Evolutionary conservation across 2,888 invertebrate genomes (phyloP), one percentile per base, ranked within the genome.

Genomic region (Petrolisthes manimaculis): DNA sequence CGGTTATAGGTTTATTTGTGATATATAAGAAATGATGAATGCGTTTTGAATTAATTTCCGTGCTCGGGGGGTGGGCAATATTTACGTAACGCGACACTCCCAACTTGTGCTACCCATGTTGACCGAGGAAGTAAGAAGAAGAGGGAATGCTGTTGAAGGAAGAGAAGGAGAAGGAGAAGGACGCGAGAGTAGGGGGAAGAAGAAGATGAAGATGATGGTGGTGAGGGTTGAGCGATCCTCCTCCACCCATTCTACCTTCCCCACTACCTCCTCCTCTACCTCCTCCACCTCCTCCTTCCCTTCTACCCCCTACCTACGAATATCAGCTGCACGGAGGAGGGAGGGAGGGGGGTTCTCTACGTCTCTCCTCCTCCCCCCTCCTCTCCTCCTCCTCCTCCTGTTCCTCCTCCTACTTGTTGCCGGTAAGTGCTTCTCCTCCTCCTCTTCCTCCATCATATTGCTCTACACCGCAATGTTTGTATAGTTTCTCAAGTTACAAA

Each of bases 391-490:
- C 55, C 78, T 79, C 4, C 78, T 55, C 55, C 78, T 79, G 55
- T 55, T 83, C 75, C 24, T 71, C 4, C 54, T 83, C 37, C 83
- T 83, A 83, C 83, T 83, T 83, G 83, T 83, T 83, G 83, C 75
- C 74, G 83, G 83, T 83, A 74, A 83, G 83, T 83, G 75, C 21
- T 18, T 18, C 1, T 67, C 21, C 56, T 21, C 51, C n/a, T 18
- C 54, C 81, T 61, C 37, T 37, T 5, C 56, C 9, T 79, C 12
- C 18, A 79, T 4, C 21, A 79, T 14, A 24, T 37, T 37, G n/a
- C 2, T 37, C 24, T 14, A 14, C 18, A 18, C 67, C 12, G 67
- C 67, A 14, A 14, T 67, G 18, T 67, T 67, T 14, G 67, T 14
- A 18, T 37, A 37, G 37, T 37, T 37, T 37, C 37, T 37, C 37